These are phyloP conservation scores for Callyntrura sp. DNA, from an alignment of 2,888 invertebrate genomes.

Conservation along the genomic window DNA sequence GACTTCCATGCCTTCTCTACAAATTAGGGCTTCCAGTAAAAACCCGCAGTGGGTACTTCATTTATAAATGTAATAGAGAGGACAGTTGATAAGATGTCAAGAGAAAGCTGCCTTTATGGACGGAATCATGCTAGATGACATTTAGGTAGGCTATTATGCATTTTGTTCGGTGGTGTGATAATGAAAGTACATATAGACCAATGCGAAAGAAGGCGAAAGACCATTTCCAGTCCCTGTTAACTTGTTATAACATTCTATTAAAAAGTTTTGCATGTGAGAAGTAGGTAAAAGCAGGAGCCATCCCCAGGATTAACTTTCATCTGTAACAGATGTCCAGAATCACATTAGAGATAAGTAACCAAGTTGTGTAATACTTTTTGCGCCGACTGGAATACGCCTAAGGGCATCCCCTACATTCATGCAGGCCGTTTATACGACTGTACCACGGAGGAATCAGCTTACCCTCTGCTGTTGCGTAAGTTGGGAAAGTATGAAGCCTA, in stretches of 20 bases:
- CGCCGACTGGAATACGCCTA: neutral
- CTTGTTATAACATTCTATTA: neutral
- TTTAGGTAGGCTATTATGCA: too few relatives aligned
- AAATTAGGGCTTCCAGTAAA: too few relatives aligned
- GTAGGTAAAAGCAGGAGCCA: constrained; percentile 6
- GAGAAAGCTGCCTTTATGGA: too few relatives aligned
- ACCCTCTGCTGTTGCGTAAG: neutral
- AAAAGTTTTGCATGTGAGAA: constrained; percentile 13
- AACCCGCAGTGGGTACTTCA: too few relatives aligned
- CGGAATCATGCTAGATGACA: neutral
- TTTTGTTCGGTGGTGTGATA: neutral
- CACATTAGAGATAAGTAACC: constrained; percentile 44
- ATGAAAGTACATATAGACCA: too few relatives aligned
- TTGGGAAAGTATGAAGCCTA: constrained; percentile 18
- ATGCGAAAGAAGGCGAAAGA: neutral
- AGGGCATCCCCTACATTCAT: neutral
- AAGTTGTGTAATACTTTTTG: constrained; percentile 29
- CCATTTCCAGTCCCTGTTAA: neutral
- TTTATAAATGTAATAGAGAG: too few relatives aligned
- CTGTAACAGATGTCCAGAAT: constrained; percentile 61
- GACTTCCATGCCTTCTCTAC: too few relatives aligned
- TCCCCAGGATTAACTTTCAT: constrained; percentile 44
- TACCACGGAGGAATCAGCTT: neutral
- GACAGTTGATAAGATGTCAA: too few relatives aligned
- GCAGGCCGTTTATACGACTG: neutral